phyloP scores from a whole-genome alignment of 2,113 vertebrate species.

The Ornithorhynchus anatinus region DNA sequence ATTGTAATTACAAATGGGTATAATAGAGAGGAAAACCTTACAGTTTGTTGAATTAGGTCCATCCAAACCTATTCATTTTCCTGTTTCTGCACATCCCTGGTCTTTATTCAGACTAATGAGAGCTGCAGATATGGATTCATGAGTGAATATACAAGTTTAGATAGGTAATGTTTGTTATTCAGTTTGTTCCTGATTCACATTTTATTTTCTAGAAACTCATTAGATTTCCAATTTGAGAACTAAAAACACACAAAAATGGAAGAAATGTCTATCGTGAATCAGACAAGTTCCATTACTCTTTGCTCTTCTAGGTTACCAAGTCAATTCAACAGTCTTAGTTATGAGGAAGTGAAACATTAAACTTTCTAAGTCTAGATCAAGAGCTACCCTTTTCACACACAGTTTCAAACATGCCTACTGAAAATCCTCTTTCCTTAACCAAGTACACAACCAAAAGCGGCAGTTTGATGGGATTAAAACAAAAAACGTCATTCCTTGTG shows the following conservation, averaged over 20 bases:
- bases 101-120: rapidly evolving
- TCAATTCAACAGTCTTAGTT: too few species aligned
- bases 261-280: background rate
- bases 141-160: background rate
- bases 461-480: too few species aligned
- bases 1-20: constrained; percentile 18
- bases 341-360: too few species aligned
- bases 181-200: background rate
- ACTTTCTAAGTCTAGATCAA: too few species aligned
- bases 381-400: too few species aligned
- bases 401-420: too few species aligned
- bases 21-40: constrained; percentile 21
- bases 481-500: too few species aligned
- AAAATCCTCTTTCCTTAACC: too few species aligned
- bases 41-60: background rate
- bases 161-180: background rate
- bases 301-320: background rate
- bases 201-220: constrained; percentile 8
- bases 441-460: too few species aligned
- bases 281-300: background rate
- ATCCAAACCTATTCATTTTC: background rate
- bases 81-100: too few species aligned
- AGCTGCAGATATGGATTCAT: background rate
- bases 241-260: background rate
- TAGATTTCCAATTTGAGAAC: background rate